phyloP scores from a whole-genome alignment of 2,888 invertebrate species.

The Meiosimyza decipiens region DNA sequence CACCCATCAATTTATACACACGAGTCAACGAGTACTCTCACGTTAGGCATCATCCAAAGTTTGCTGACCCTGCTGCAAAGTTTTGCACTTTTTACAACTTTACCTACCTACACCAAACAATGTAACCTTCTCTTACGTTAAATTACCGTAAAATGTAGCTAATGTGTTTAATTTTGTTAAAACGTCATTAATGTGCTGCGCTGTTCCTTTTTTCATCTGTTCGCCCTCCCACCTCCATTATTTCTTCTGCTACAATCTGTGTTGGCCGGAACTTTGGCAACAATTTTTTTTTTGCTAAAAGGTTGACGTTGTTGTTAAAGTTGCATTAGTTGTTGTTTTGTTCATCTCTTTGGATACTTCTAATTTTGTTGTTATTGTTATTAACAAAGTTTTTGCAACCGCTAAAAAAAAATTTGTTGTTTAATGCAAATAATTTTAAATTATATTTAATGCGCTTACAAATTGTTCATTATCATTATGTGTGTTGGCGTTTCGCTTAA shows the following conservation, averaged over 20 bases:
- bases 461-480: conserved; percentile 1
- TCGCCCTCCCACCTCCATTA: no score
- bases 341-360: neutral
- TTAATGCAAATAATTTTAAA: neutral
- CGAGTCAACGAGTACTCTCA: no score
- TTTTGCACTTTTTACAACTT: no score
- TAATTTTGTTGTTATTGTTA: conserved; percentile 7
- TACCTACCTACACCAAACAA: no score
- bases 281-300: neutral
- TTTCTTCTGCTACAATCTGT: no score
- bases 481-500: neutral
- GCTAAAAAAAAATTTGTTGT: neutral
- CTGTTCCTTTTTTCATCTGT: no score
- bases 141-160: conserved; percentile 18
- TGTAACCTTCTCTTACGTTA: neutral
- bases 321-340: conserved; percentile 1
- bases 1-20: no score
- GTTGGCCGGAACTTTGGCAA: neutral
- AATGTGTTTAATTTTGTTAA: conserved; percentile 25
- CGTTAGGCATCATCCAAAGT: no score
- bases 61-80: no score
- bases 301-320: neutral
- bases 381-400: neutral
- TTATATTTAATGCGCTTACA: neutral
- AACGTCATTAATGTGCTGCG: neutral